Evolutionary conservation across 37 sponge, comb jelly and placozoan genomes (phyloP).

Genomic region (Haliclona indistincta): DNA sequence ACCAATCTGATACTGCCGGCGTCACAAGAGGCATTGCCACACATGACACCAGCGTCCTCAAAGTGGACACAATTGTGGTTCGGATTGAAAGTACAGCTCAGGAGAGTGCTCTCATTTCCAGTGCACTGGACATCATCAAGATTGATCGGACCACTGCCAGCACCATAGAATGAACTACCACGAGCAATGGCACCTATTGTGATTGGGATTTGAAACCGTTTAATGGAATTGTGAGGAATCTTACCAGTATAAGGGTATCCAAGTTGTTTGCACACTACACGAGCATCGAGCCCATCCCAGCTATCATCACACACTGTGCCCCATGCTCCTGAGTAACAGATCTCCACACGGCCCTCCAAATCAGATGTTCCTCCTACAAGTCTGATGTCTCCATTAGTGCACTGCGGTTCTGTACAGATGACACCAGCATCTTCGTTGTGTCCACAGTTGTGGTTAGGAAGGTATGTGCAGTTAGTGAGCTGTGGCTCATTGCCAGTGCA

Average conservation of each 20-base stretch:
- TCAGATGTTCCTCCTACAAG: too few relatives aligned
- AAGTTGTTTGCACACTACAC: too few relatives aligned
- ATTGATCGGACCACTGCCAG: conserved; percentile 15
- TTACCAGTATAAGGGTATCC: too few relatives aligned
- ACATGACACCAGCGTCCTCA: conserved; percentile 39
- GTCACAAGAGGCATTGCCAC: conserved; percentile 11
- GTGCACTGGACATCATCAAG: conserved; percentile 13
- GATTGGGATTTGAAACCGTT: too few relatives aligned
- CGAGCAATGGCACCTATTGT: neutral
- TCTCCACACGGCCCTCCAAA: too few relatives aligned
- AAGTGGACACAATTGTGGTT: conserved; percentile 40
- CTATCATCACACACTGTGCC: too few relatives aligned
- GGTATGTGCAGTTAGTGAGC: conserved; percentile 22
- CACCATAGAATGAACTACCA: conserved; percentile 2
- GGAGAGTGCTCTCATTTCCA: conserved; percentile 30
- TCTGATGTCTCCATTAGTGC: too few relatives aligned
- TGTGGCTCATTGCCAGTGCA: conserved; percentile 31
- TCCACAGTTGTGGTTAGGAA: conserved; percentile 17
- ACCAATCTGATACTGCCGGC: conserved; percentile 11
- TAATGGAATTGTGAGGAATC: too few relatives aligned
- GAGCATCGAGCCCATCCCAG: too few relatives aligned
- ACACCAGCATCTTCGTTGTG: conserved; percentile 53
- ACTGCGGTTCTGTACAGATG: conserved; percentile 15
- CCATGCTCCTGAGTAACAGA: too few relatives aligned
- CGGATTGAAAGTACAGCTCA: conserved; percentile 6